phyloP scores from a whole-genome alignment of 2,113 vertebrate genomes.

The Anoura caudifer region DNA sequence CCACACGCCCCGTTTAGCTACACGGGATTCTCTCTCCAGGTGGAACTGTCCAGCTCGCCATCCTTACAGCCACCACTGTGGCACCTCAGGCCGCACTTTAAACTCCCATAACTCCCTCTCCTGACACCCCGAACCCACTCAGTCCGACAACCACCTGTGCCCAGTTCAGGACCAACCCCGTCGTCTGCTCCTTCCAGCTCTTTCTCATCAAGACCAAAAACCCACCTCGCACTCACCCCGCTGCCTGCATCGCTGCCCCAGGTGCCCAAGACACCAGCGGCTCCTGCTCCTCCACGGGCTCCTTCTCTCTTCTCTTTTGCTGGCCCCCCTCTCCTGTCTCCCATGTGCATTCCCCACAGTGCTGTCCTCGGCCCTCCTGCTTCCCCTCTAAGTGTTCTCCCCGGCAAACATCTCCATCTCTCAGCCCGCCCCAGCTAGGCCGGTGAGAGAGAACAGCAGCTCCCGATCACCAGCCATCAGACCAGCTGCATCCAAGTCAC shows the following conservation, averaged over 20 bases:
- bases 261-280: neutral
- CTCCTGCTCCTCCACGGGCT: neutral
- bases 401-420: neutral
- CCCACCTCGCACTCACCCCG: neutral
- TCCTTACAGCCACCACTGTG: neutral
- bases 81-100: neutral
- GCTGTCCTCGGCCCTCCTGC: neutral
- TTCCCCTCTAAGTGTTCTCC: neutral
- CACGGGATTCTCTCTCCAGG: neutral
- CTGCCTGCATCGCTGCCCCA: neutral
- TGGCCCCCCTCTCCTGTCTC: neutral
- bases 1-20: neutral
- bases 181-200: neutral
- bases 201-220: slow-evolving; percentile 9
- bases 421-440: neutral
- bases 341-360: neutral
- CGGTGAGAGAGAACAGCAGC: neutral
- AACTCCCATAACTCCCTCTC: neutral
- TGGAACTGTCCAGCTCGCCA: neutral
- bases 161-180: neutral
- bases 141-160: neutral
- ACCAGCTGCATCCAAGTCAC: neutral
- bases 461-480: neutral
- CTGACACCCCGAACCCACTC: neutral
- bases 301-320: neutral